phyloP scores from a whole-genome alignment of 2,113 vertebrate species.

The Pelodiscus sinensis region DNA sequence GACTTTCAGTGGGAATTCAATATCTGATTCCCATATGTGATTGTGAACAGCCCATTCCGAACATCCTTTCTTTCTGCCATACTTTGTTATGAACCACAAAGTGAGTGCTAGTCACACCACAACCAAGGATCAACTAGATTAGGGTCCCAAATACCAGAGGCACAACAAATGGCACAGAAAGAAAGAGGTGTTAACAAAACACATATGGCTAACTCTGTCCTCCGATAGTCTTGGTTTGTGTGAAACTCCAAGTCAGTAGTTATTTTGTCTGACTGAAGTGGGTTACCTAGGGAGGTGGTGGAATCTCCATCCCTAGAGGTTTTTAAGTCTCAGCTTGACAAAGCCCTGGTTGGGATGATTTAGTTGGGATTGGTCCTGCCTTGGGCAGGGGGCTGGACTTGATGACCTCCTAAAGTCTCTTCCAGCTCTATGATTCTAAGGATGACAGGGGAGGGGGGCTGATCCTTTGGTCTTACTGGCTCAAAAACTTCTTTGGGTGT shows the following conservation, averaged over 20 bases:
- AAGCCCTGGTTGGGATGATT: too few species aligned
- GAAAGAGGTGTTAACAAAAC: slow-evolving; percentile 64
- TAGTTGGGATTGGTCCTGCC: too few species aligned
- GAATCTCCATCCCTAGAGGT: too few species aligned
- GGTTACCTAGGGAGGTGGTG: too few species aligned
- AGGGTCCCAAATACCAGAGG: slow-evolving; percentile 61
- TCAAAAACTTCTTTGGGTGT: slow-evolving; percentile 18
- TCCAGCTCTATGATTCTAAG: too few species aligned
- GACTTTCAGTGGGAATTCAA: not conserved
- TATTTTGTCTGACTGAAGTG: slow-evolving; percentile 31
- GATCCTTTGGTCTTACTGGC: slow-evolving; percentile 55
- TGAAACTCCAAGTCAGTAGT: slow-evolving; percentile 66
- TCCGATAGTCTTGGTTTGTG: slow-evolving; percentile 61
- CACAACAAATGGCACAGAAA: slow-evolving; percentile 47
- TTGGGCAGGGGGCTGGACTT: too few species aligned
- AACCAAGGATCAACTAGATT: slow-evolving; percentile 52
- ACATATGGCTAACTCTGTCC: slow-evolving; percentile 70
- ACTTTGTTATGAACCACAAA: slow-evolving; percentile 62
- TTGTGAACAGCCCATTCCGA: slow-evolving; percentile 58
- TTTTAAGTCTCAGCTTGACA: too few species aligned
- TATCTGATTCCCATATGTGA: not conserved
- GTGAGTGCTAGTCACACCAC: slow-evolving; percentile 65
- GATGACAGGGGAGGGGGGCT: not conserved
- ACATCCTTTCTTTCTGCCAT: slow-evolving; percentile 64
- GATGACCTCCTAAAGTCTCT: too few species aligned